Conservation (phyloP, 92 coral and sea anemone genomes). For the Phymanthus crucifer region DNA sequence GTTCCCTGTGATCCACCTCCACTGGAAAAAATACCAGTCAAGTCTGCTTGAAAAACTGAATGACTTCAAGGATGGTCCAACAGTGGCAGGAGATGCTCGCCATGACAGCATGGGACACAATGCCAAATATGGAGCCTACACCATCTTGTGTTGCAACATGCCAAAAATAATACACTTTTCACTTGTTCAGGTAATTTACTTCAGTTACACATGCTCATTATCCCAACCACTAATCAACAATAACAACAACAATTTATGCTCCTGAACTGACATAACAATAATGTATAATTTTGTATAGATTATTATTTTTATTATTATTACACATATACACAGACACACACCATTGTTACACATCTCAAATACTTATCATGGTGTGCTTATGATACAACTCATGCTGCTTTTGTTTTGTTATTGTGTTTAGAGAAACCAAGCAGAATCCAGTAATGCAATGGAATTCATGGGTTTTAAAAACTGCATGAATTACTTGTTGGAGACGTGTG, state of each 20-base stretch:
- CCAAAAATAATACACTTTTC: conserved; percentile 41
- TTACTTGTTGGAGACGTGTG: conserved; percentile 32
- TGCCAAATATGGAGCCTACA: conserved; percentile 38
- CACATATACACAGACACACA: neutral
- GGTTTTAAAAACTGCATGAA: conserved; percentile 50
- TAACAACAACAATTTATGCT: too few species aligned
- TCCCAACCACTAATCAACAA: too few species aligned
- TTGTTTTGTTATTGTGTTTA: neutral
- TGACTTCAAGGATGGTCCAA: conserved; percentile 16
- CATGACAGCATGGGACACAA: conserved; percentile 42
- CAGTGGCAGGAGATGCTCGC: conserved; percentile 37
- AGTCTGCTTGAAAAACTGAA: conserved; percentile 25
- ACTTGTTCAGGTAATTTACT: conserved; percentile 33
- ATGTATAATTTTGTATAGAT: neutral
- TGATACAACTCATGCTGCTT: neutral
- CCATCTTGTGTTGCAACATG: conserved; percentile 39
- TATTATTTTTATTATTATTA: neutral
- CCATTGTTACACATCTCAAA: neutral
- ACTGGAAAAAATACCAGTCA: conserved; percentile 43
- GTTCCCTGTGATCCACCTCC: conserved; percentile 43
- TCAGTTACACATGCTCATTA: neutral
- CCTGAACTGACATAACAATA: neutral
- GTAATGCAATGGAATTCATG: conserved; percentile 20
- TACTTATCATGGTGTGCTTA: neutral
- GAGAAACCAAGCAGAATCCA: neutral